Evolutionary conservation across 2,888 invertebrate species (phyloP).

Genomic region (Aporophyla lueneburgensis): DNA sequence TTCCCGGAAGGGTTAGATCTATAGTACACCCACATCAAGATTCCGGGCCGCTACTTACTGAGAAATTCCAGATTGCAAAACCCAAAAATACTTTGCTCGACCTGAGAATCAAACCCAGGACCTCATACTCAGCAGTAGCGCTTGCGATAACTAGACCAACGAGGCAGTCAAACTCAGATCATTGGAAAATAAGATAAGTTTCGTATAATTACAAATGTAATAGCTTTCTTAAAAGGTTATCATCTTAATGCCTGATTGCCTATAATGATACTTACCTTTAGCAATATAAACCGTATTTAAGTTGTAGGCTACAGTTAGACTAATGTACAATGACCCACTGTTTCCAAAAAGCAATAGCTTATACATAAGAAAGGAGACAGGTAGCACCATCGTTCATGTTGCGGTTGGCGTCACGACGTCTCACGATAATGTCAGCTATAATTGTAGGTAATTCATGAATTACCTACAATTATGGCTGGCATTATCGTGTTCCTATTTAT

Average conservation of each 20-base stretch:
- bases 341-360: conserved; percentile 7
- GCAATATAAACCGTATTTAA: not conserved
- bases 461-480: conserved; percentile 20
- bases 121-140: too few relatives aligned
- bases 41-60: too few relatives aligned
- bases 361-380: not conserved
- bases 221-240: not conserved
- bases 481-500: conserved; percentile 47
- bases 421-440: too few relatives aligned
- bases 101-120: too few relatives aligned
- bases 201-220: not conserved
- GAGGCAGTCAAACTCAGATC: too few relatives aligned
- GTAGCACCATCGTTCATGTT: conserved; percentile 15
- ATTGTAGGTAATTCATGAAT: not conserved
- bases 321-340: not conserved
- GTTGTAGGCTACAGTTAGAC: not conserved
- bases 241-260: too few relatives aligned
- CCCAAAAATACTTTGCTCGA: too few relatives aligned
- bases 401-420: not conserved
- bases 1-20: too few relatives aligned
- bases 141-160: too few relatives aligned
- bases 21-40: too few relatives aligned
- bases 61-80: too few relatives aligned
- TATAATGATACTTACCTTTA: not conserved
- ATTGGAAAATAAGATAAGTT: not conserved